Evolutionary conservation across 2,797 vertebrate species (phyloP).

Genomic region (Poeciliopsis turneri): DNA sequence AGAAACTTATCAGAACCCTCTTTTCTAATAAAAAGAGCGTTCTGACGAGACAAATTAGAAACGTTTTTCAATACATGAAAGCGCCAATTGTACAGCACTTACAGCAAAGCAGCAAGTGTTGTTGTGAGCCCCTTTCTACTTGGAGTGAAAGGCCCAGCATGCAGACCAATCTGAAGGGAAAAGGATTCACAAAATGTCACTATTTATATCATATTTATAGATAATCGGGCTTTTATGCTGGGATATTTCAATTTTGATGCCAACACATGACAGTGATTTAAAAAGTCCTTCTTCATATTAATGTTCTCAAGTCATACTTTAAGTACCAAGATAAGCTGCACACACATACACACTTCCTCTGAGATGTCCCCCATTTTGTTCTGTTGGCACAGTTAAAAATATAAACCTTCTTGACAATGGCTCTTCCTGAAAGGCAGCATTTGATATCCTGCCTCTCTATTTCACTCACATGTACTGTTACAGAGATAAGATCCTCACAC

Average conservation of each 20-base stretch:
- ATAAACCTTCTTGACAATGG: conserved; percentile 63
- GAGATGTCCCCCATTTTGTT: conserved; percentile 69
- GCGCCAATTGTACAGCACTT: too few relatives aligned
- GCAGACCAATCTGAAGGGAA: not conserved
- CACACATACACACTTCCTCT: conserved; percentile 40
- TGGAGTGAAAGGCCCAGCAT: too few relatives aligned
- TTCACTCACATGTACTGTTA: conserved; percentile 40
- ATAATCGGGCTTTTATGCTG: not conserved
- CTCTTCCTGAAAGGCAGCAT: conserved; percentile 67
- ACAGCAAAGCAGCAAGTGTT: too few relatives aligned
- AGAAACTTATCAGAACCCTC: too few relatives aligned
- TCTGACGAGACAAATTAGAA: too few relatives aligned
- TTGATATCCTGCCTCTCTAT: conserved; percentile 64
- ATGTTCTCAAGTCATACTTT: not conserved
- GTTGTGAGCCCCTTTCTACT: too few relatives aligned
- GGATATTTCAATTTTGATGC: not conserved
- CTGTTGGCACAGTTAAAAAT: conserved; percentile 58
- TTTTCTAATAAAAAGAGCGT: too few relatives aligned
- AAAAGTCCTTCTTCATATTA: not conserved
- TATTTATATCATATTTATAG: not conserved
- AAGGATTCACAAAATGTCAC: not conserved
- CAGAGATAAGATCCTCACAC: conserved; percentile 24
- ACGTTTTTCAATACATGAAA: too few relatives aligned
- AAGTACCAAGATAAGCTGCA: conserved; percentile 8
- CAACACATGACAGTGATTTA: not conserved